phyloP scores from a whole-genome alignment of 2,113 vertebrate species.

The Agapornis roseicollis region DNA sequence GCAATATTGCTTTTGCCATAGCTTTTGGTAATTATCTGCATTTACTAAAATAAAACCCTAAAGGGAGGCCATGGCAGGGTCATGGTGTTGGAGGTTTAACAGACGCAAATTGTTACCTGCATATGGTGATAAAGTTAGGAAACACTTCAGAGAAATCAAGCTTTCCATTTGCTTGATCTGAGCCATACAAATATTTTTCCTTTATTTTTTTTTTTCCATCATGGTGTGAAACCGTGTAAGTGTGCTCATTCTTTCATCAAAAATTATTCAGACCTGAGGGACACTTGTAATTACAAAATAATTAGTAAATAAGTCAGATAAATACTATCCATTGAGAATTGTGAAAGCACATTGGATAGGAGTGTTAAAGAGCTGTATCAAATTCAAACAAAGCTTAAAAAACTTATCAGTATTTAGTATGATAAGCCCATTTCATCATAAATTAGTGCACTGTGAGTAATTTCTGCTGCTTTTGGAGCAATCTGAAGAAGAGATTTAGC shows the following conservation, averaged over 20 bases:
- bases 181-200: neutral
- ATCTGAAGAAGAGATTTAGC: slow-evolving; percentile 14
- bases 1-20: slow-evolving; percentile 1
- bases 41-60: neutral
- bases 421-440: slow-evolving; percentile 17
- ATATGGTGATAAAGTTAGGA: neutral
- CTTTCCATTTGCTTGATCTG: neutral
- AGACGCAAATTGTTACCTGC: neutral
- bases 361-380: slow-evolving; percentile 42
- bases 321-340: slow-evolving; percentile 49
- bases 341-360: neutral
- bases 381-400: slow-evolving; percentile 45
- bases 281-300: slow-evolving; percentile 39
- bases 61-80: neutral
- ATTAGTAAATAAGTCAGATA: slow-evolving; percentile 66
- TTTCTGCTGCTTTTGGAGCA: neutral
- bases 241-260: slow-evolving; percentile 20
- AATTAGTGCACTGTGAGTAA: slow-evolving; percentile 1
- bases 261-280: slow-evolving; percentile 51
- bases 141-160: neutral
- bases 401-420: slow-evolving; percentile 22
- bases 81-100: neutral
- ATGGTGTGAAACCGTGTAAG: neutral
- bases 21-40: neutral
- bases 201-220: slow-evolving; percentile 22